Base-by-base conservation (phyloP, 2,113 vertebrate genomes). In the Nettapus auritus region DNA sequence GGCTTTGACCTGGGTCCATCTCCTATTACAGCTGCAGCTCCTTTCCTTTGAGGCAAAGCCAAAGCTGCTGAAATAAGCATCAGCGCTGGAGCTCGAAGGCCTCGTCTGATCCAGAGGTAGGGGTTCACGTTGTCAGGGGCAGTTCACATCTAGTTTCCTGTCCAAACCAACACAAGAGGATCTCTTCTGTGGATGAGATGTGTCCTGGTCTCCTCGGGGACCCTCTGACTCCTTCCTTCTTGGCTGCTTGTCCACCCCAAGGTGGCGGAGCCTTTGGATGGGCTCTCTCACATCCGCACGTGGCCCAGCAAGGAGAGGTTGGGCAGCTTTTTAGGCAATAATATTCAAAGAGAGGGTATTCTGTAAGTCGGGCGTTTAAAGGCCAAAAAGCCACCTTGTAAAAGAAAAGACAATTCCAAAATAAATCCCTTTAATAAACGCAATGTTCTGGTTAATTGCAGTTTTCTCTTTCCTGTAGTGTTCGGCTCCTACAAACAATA, bases 41-140 rank as follows among this genome's bases (percentile, higher is more conserved):
- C 84, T 85, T 88, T 40, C 73, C 83, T 96, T 93, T 86, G 88
- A 94, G 92, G 63, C 55, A 13, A 34, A 87, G 92, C 91, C 95
- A 84, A 76, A 48, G 57, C 78, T 73, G 89, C 86, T n/a, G 73
- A 48, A 67, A 20, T 50, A 46, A 8, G 2, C 4, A 53, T 76
- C 84, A 22, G 81, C 0, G 1, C 78, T 79, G 86, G 73, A 50
- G 74, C 23, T 0, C 4, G 66, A 42, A 33, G 82, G 46, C 64
- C 87, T 48, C 67, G 5, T 52, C 76, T 16, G 17, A 25, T 29
- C 76, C 52, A 40, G 84, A 79, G 69, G 80, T 82, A 82, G 57
- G 69, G 76, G 44, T 22, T 82, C 73, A 82, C 1, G 1, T 10
- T 44, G 69, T 2, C 78, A 25, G 21, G 33, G 42, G 60, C 55